A percentile compares a stretch with the other conserved stretches of the same genome.
These are phyloP conservation scores for Tenthredo distinguenda DNA, from an alignment of 2,888 invertebrate species.

Conservation along the genomic window DNA sequence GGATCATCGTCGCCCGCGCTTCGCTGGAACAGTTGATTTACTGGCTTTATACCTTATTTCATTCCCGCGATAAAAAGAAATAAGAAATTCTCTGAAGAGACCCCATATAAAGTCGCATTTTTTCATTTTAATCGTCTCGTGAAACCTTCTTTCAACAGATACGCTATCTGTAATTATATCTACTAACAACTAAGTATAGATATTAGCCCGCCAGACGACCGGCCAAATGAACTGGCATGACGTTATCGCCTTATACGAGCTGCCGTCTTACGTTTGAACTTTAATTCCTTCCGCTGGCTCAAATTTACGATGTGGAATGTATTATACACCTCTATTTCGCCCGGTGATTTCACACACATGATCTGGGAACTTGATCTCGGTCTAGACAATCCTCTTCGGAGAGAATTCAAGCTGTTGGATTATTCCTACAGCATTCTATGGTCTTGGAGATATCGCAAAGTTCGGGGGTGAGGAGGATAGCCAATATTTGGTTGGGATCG, in stretches of 20 bases:
- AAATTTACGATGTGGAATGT: conserved; percentile 7
- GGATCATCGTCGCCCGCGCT: conserved; percentile 19
- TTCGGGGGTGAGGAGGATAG: neutral
- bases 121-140: neutral
- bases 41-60: conserved; percentile 24
- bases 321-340: conserved; percentile 7
- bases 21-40: conserved; percentile 31
- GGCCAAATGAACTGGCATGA: conserved; percentile 15
- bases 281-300: conserved; percentile 12
- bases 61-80: neutral
- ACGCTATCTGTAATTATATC: conserved; percentile 10
- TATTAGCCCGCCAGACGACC: conserved; percentile 13
- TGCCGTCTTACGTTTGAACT: conserved; percentile 19
- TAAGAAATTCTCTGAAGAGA: neutral
- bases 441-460: conserved; percentile 8
- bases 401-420: neutral
- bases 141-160: conserved; percentile 14
- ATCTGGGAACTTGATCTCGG: neutral
- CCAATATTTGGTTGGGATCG: conserved; percentile 34
- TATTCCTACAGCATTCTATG: neutral
- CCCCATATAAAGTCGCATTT: neutral
- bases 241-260: conserved; percentile 15
- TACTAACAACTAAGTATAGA: neutral
- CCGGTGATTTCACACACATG: neutral
- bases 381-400: neutral